Conservation (phyloP, 2,797 vertebrate species). For the Rhabdomys pumilio region DNA sequence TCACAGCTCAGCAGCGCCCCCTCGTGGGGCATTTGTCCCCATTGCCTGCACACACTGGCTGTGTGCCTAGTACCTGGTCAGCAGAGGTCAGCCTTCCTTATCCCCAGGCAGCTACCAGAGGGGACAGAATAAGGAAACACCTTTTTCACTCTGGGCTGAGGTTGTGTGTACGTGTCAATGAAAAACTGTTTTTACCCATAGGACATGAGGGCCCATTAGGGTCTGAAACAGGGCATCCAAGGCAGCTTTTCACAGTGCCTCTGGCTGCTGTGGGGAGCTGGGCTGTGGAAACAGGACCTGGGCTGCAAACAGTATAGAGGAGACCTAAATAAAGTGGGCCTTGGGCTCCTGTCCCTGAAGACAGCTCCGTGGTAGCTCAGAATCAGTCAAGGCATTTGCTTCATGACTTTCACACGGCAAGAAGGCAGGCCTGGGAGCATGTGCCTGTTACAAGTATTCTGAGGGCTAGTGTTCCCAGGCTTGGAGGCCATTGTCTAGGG, state of each 20-base stretch:
- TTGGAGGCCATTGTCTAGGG: not conserved
- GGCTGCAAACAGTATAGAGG: not conserved
- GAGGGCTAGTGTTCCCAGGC: not conserved
- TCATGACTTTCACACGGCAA: not conserved
- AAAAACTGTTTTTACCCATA: not conserved
- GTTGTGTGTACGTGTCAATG: not conserved
- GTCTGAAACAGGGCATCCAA: not conserved
- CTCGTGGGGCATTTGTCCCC: accelerated
- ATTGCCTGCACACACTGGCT: not conserved
- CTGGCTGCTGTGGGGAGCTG: not conserved
- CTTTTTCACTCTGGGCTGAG: not conserved
- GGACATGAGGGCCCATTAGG: not conserved
- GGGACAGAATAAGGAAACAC: not conserved
- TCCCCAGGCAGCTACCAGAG: not conserved
- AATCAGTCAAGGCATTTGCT: not conserved
- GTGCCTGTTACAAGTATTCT: not conserved
- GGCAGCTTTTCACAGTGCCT: not conserved
- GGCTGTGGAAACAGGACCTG: not conserved
- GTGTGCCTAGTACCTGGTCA: not conserved
- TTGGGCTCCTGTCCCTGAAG: not conserved
- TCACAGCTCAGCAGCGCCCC: not conserved
- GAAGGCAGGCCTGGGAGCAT: not conserved
- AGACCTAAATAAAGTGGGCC: not conserved
- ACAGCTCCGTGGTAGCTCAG: not conserved
- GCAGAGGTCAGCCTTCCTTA: not conserved